A percentile compares a stretch with the other conserved stretches of the same genome.
These are phyloP conservation scores for Alexandromys fortis DNA, from an alignment of 2,113 vertebrate genomes.

Conservation along the genomic window DNA sequence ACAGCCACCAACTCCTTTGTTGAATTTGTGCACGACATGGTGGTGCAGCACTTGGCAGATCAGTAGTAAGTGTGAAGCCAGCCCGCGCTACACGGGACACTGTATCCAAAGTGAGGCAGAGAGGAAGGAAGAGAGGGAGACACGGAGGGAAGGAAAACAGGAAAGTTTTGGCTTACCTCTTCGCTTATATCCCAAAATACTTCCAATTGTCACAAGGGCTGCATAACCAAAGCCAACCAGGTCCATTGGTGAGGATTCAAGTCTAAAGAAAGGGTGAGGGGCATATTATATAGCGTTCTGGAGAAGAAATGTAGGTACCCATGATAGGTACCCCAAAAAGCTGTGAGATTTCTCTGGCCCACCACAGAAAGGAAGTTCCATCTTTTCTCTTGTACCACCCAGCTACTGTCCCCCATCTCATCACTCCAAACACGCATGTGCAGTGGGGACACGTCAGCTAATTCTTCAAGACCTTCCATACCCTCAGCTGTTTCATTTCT, in stretches of 20 bases:
- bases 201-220: constrained; percentile 89
- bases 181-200: constrained; percentile 91
- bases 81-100: background rate
- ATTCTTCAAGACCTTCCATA: background rate
- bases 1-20: background rate
- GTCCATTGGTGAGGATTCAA: constrained; percentile 88
- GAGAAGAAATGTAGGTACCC: background rate
- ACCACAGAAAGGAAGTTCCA: background rate
- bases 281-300: background rate
- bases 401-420: background rate
- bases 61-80: too few species aligned
- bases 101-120: background rate
- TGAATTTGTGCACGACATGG: background rate
- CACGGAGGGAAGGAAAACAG: background rate
- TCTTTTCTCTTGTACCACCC: background rate
- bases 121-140: background rate
- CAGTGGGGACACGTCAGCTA: background rate
- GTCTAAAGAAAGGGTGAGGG: constrained; percentile 32
- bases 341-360: background rate
- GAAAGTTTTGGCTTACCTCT: constrained; percentile 87
- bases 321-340: background rate
- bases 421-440: background rate
- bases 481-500: background rate
- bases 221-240: constrained; percentile 95
- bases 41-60: background rate